A percentile compares a stretch with the other conserved stretches of the same genome.
phyloP scores from a whole-genome alignment of 2,888 invertebrate species.

The Doris montereyensis region DNA sequence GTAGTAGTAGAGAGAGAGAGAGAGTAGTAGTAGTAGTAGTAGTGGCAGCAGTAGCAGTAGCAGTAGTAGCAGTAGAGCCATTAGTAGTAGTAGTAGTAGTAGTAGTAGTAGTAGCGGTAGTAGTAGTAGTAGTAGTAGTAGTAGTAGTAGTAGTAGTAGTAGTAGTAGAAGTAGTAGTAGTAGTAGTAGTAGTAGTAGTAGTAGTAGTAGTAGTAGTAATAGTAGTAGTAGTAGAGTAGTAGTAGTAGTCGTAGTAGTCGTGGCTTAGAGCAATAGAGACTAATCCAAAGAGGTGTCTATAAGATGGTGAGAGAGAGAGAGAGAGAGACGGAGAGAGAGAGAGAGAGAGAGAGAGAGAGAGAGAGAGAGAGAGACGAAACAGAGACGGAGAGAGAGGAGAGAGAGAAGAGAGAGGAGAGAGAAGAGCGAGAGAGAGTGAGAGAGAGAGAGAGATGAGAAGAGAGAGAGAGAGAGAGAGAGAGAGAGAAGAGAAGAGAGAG shows the following conservation, averaged over 20 bases:
- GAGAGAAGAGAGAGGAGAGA: no score
- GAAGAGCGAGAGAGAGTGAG: no score
- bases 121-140: no score
- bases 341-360: neutral
- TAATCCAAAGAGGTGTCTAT: neutral
- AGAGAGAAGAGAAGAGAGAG: conserved; percentile 1
- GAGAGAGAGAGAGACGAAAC: neutral
- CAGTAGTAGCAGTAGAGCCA: neutral
- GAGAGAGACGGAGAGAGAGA: conserved; percentile 15
- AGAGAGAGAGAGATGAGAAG: neutral
- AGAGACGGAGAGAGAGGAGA: neutral
- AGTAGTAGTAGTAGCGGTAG: no score
- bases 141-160: no score
- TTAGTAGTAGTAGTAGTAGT: neutral
- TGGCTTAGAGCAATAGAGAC: no score
- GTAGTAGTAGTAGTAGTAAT: neutral
- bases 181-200: neutral
- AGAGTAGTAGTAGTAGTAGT: conserved; percentile 6
- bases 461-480: neutral
- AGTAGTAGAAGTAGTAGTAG: neutral
- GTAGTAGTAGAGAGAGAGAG: neutral
- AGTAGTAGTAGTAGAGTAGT: no score
- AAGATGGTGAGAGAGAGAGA: neutral
- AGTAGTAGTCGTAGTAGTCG: neutral
- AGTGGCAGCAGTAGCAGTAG: conserved; percentile 4